Conservation (phyloP, 2,113 vertebrate genomes). For the Marmota flaviventris region DNA sequence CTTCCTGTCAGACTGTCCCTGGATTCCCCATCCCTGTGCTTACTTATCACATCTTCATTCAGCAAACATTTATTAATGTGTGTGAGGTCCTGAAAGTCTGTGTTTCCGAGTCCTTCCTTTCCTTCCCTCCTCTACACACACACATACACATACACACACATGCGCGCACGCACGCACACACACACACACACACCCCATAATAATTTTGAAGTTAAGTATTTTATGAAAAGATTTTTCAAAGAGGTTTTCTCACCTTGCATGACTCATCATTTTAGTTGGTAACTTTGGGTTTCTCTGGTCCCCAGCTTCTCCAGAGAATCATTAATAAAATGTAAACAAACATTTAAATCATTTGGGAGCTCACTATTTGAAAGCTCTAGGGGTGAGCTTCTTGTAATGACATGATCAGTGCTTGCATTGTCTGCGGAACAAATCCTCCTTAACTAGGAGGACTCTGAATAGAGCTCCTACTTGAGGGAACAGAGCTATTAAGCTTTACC, state of each 20-base stretch:
- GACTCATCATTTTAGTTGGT: conserved; percentile 55
- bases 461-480: background rate
- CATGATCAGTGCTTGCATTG: background rate
- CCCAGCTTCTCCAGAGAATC: conserved; percentile 52
- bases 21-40: background rate
- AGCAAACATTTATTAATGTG: background rate
- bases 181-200: background rate
- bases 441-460: background rate
- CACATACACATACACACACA: background rate
- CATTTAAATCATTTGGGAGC: conserved; percentile 48
- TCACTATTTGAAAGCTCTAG: conserved; percentile 35
- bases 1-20: background rate
- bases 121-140: background rate
- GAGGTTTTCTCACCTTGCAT: background rate
- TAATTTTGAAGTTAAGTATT: background rate
- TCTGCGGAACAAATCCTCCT: background rate
- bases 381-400: background rate
- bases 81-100: background rate
- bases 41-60: background rate
- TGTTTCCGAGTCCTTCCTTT: background rate
- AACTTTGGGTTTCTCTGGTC: conserved; percentile 15
- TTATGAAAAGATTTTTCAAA: conserved; percentile 34
- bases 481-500: background rate
- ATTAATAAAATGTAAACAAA: conserved; percentile 67
- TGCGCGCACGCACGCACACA: background rate